Evolutionary conservation across 2,888 invertebrate species (phyloP).

Genomic region (Vannuccia rotundouncinata): DNA sequence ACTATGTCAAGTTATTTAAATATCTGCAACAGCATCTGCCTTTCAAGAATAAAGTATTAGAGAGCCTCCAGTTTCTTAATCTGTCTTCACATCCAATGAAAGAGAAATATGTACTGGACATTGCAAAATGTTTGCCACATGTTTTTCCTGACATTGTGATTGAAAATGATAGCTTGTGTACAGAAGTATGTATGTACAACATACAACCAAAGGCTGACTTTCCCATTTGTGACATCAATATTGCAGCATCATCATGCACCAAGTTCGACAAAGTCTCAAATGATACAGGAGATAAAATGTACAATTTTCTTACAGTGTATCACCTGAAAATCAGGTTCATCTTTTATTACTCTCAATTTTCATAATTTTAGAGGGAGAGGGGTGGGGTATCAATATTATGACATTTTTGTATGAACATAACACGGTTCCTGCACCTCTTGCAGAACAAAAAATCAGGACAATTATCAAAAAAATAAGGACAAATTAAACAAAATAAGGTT

Average conservation of each 20-base stretch:
- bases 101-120: not conserved
- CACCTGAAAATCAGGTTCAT: no score
- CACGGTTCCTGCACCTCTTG: no score
- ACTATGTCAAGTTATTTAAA: not conserved
- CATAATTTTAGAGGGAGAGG: no score
- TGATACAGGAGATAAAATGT: not conserved
- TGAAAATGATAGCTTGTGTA: not conserved
- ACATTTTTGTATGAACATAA: no score
- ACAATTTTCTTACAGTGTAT: no score
- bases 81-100: not conserved
- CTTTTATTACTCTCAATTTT: no score
- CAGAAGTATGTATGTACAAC: not conserved
- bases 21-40: not conserved
- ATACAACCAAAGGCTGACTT: not conserved
- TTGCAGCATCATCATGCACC: not conserved
- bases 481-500: not conserved
- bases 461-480: not conserved
- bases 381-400: no score
- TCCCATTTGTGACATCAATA: constrained; percentile 5
- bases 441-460: no score
- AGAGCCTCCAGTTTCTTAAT: not conserved
- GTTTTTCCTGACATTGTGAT: not conserved
- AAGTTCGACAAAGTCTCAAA: not conserved
- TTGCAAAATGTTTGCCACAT: not conserved
- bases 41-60: not conserved